A percentile compares a stretch with the other conserved stretches of the same genome.
These are phyloP conservation scores for Synergus umbraculus DNA, from an alignment of 2,888 invertebrate genomes.

Conservation along the genomic window DNA sequence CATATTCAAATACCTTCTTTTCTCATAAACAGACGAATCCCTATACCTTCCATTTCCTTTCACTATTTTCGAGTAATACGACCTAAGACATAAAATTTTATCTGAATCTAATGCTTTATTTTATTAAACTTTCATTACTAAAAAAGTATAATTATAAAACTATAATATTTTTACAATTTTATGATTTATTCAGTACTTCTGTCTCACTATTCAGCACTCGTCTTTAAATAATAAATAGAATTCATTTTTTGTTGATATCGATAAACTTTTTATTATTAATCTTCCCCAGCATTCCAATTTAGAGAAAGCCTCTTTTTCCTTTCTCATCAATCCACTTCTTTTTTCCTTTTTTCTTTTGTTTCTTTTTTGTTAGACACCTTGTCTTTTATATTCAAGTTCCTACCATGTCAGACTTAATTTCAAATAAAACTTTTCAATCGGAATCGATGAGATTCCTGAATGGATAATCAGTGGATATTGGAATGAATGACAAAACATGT, in stretches of 20 bases:
- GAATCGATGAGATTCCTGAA: no score
- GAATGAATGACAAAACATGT: no score
- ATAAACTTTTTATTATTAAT: not conserved
- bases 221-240: not conserved
- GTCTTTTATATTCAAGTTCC: no score
- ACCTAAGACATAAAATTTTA: not conserved
- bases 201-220: not conserved
- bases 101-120: not conserved
- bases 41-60: not conserved
- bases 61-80: not conserved
- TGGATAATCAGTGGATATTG: no score
- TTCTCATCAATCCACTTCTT: not conserved
- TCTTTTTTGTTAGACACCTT: no score
- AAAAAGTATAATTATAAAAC: not conserved
- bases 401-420: no score
- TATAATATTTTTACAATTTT: no score
- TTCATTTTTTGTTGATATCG: not conserved
- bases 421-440: no score
- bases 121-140: not conserved
- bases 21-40: not conserved
- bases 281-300: not conserved
- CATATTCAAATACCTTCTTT: not conserved
- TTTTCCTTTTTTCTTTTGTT: no score
- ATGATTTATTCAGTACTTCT: no score
- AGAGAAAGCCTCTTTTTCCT: not conserved